Evolutionary conservation across 2,113 vertebrate genomes (phyloP).

Genomic region (Pantherophis guttatus): DNA sequence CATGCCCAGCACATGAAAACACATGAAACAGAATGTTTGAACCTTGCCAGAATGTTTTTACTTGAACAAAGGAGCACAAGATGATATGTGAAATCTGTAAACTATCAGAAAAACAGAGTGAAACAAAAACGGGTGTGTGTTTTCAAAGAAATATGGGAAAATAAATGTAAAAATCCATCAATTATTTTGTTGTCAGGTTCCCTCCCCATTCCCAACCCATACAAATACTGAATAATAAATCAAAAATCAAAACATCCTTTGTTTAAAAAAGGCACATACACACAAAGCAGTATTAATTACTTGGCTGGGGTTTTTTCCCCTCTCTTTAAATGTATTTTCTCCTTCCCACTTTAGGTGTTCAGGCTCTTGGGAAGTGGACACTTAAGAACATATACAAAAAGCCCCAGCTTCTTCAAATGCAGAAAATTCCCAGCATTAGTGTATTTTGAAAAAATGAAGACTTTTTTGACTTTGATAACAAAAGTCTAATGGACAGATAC

Average conservation of each 20-base stretch:
- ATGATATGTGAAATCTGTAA: background rate
- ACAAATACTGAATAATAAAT: accelerated
- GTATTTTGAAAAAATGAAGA: background rate
- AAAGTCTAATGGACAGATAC: conserved; percentile 48
- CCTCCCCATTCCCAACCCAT: background rate
- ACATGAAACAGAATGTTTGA: background rate
- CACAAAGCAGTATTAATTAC: conserved; percentile 2
- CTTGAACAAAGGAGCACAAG: background rate
- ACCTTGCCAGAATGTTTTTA: background rate
- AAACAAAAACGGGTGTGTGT: background rate
- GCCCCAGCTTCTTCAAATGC: conserved; percentile 11
- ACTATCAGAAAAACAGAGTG: accelerated
- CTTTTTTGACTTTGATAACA: conserved; percentile 5
- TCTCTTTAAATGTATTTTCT: conserved; percentile 68
- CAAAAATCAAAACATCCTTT: conserved; percentile 28
- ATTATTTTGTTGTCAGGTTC: background rate
- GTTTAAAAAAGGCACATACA: conserved; percentile 52
- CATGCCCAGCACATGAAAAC: background rate
- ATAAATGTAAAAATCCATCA: background rate
- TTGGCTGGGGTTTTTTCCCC: conserved; percentile 22
- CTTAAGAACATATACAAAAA: conserved; percentile 52
- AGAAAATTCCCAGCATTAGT: conserved; percentile 5
- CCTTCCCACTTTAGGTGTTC: conserved; percentile 51
- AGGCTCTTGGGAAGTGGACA: conserved; percentile 46
- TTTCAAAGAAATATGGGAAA: background rate